phyloP scores from a whole-genome alignment of 2,113 vertebrate species.

The Melospiza melodia region DNA sequence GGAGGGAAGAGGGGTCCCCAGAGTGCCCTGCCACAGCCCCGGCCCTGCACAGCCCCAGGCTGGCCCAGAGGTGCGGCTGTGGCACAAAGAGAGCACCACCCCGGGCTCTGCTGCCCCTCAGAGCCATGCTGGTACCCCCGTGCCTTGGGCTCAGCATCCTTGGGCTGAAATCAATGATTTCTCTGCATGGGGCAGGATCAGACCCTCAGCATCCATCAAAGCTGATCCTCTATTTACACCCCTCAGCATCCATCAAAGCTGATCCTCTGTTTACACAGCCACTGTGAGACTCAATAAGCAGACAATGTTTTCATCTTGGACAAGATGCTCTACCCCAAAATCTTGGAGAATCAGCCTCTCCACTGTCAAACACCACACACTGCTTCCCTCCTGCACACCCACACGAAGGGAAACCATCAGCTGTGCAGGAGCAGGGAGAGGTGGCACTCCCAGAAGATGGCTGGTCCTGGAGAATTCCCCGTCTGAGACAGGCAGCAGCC shows the following conservation, averaged over 20 bases:
- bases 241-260: not conserved
- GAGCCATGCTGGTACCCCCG: not conserved
- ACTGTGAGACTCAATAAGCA: not conserved
- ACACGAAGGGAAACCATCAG: not conserved
- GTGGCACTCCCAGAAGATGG: not conserved
- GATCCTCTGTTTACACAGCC: not conserved
- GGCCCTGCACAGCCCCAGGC: fast-evolving
- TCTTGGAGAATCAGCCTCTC: not conserved
- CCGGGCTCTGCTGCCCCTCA: not conserved
- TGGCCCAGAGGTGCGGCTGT: not conserved
- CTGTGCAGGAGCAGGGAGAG: not conserved
- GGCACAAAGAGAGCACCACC: too few species aligned
- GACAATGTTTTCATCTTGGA: not conserved
- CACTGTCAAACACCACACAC: not conserved
- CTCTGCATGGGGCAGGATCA: not conserved
- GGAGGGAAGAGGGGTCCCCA: not conserved
- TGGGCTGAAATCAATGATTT: not conserved
- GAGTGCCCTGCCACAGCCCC: fast-evolving
- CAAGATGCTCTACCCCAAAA: not conserved
- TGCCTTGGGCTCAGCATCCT: not conserved
- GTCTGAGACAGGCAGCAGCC: not conserved
- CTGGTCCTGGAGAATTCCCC: not conserved
- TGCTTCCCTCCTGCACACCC: not conserved
- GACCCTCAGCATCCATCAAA: not conserved
- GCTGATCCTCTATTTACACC: not conserved